Evolutionary conservation across 2,888 invertebrate genomes (phyloP).

Genomic region (Sesamia inferens): DNA sequence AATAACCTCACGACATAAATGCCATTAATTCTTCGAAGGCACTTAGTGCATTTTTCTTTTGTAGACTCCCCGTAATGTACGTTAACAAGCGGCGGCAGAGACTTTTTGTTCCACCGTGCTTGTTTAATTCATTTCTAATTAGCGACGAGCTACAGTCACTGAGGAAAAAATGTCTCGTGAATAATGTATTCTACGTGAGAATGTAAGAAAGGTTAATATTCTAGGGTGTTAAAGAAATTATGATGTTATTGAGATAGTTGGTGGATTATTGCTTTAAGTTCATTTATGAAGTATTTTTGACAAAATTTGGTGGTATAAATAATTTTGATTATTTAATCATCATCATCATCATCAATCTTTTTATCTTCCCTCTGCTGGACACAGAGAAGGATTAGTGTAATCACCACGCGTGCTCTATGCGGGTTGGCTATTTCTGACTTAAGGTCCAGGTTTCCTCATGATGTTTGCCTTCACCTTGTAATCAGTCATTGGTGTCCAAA

Average conservation of each 20-base stretch:
- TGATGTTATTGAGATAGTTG: background rate
- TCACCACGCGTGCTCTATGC: too few relatives aligned
- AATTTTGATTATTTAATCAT: too few relatives aligned
- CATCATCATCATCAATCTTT: too few relatives aligned
- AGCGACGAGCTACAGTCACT: constrained; percentile 43
- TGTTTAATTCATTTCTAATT: constrained; percentile 68
- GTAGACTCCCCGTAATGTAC: constrained; percentile 29
- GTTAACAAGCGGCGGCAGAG: constrained; percentile 43
- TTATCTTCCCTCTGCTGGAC: too few relatives aligned
- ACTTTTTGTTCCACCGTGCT: constrained; percentile 59
- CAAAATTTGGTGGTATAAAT: too few relatives aligned
- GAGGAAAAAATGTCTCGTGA: constrained; percentile 48
- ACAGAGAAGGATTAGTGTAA: too few relatives aligned
- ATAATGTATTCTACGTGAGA: constrained; percentile 35
- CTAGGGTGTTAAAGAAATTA: background rate
- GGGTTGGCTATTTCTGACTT: too few relatives aligned
- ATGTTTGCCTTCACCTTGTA: too few relatives aligned
- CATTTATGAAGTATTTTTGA: too few relatives aligned
- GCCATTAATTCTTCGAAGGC: constrained; percentile 25
- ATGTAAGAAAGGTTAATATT: constrained; percentile 36
- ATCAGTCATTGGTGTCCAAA: too few relatives aligned
- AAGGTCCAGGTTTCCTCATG: too few relatives aligned
- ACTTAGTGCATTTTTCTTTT: constrained; percentile 45
- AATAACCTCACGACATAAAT: constrained; percentile 12
- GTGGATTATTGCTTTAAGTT: too few relatives aligned